A percentile compares a stretch with the other conserved stretches of the same genome.
These are phyloP conservation scores for Calyptomena viridis DNA, from an alignment of 2,113 vertebrate genomes.

Conservation along the genomic window DNA sequence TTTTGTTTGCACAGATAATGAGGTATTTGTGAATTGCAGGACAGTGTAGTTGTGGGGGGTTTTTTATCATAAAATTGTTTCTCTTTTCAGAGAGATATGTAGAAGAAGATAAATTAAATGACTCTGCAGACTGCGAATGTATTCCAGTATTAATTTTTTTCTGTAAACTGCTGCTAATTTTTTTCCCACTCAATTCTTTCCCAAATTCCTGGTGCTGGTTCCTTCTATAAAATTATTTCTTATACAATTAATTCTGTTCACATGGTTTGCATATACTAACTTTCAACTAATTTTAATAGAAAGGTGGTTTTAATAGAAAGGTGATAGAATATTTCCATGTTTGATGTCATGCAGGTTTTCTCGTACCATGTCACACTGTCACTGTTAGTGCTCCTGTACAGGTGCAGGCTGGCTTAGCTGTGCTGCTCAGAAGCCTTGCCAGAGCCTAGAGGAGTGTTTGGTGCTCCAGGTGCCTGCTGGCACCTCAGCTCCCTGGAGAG, in stretches of 20 bases:
- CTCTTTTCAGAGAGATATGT: not conserved
- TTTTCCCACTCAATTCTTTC: not conserved
- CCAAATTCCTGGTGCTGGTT: not conserved
- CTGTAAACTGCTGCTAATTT: not conserved
- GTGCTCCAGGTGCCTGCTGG: not conserved
- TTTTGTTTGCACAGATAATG: not conserved
- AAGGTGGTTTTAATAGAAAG: not conserved
- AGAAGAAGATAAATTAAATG: not conserved
- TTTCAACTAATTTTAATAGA: not conserved
- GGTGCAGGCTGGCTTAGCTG: not conserved
- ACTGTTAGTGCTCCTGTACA: too few relatives aligned
- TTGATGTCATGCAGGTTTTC: not conserved
- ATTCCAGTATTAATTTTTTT: not conserved
- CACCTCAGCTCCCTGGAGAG: not conserved
- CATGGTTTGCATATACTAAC: not conserved
- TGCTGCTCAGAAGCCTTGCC: not conserved
- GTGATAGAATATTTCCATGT: not conserved
- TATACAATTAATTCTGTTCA: not conserved
- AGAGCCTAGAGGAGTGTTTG: not conserved
- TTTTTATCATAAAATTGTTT: not conserved
- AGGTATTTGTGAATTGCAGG: not conserved
- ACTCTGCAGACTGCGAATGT: not conserved
- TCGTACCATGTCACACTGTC: rapidly evolving
- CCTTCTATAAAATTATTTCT: not conserved
- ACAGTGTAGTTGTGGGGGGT: not conserved